Conservation (phyloP, 2,888 invertebrate genomes). For the Thereva nobilitata region DNA sequence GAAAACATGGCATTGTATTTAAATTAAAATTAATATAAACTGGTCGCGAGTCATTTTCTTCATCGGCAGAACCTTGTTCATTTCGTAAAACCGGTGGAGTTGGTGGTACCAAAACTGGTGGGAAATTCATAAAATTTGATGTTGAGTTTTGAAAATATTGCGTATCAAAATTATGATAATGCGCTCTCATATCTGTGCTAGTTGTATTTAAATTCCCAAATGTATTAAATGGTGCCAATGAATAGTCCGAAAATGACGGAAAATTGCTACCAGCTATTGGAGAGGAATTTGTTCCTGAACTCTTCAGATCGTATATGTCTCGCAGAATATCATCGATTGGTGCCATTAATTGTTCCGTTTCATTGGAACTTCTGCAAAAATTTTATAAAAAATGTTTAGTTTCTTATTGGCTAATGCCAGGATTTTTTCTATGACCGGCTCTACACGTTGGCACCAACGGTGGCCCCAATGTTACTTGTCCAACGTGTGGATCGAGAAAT, state of each 20-base stretch:
- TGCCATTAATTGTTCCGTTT: slow-evolving; percentile 9
- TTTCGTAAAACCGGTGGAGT: not conserved
- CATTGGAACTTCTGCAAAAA: slow-evolving; percentile 3
- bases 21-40: slow-evolving; percentile 19
- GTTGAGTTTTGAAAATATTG: not conserved
- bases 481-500: too few species aligned
- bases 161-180: slow-evolving; percentile 1
- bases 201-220: not conserved
- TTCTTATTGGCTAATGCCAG: too few species aligned
- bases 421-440: too few species aligned
- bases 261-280: not conserved
- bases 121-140: not conserved
- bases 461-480: too few species aligned
- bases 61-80: not conserved
- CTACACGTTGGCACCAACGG: too few species aligned
- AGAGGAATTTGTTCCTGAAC: not conserved
- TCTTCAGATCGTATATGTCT: slow-evolving; percentile 7
- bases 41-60: slow-evolving; percentile 10
- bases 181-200: not conserved
- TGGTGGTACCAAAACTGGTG: not conserved
- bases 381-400: too few species aligned
- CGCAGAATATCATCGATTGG: slow-evolving; percentile 13
- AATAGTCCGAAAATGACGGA: not conserved
- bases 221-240: not conserved
- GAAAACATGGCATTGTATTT: not conserved